Evolutionary conservation across 2,888 invertebrate species (phyloP).

Genomic region (Chydorus sphaericus): DNA sequence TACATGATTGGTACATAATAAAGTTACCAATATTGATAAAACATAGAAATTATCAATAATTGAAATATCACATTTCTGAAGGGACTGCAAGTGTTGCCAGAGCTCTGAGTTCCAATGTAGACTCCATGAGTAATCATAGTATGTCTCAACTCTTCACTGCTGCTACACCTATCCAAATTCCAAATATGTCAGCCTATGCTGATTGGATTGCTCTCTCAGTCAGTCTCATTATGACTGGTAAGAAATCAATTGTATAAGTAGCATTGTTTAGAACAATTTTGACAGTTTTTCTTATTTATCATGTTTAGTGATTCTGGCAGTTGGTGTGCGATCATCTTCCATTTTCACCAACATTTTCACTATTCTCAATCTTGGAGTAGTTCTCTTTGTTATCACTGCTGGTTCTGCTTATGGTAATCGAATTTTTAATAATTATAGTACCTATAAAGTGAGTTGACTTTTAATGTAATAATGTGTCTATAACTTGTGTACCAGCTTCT

Average conservation of each 20-base stretch:
- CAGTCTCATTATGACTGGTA: slow-evolving; percentile 32
- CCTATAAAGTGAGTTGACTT: neutral
- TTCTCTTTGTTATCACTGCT: slow-evolving; percentile 31
- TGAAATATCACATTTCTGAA: slow-evolving; percentile 23
- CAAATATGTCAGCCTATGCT: slow-evolving; percentile 51
- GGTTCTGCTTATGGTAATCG: slow-evolving; percentile 28
- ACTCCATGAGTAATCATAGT: slow-evolving; percentile 46
- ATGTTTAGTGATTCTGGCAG: slow-evolving; percentile 27
- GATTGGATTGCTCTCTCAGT: slow-evolving; percentile 61
- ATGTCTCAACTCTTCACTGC: slow-evolving; percentile 45
- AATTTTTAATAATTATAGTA: neutral
- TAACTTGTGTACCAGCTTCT: neutral
- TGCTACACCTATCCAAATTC: slow-evolving; percentile 48
- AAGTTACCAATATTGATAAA: neutral
- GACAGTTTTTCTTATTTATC: neutral
- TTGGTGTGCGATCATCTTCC: slow-evolving; percentile 36
- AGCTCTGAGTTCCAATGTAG: slow-evolving; percentile 61
- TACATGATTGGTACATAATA: slow-evolving; percentile 55
- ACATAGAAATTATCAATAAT: neutral
- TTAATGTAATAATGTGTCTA: neutral
- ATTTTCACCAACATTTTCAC: slow-evolving; percentile 36
- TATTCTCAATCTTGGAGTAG: slow-evolving; percentile 31
- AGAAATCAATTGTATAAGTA: slow-evolving; percentile 12
- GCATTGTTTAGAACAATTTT: neutral
- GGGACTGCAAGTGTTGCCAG: slow-evolving; percentile 72